Evolutionary conservation across 2,888 invertebrate genomes (phyloP).

Genomic region (Hydropsyche betteni): DNA sequence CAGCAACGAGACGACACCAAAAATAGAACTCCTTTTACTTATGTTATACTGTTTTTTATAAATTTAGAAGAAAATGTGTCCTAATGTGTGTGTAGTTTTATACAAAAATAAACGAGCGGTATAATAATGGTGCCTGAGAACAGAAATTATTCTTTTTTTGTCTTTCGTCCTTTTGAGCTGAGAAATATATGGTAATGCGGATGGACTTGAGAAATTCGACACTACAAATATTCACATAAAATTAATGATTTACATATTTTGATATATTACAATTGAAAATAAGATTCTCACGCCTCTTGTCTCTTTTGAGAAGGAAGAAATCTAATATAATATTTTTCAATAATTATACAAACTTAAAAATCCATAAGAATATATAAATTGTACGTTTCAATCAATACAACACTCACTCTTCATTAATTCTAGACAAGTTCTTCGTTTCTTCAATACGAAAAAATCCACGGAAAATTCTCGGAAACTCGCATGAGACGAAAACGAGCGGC

Average conservation of each 20-base stretch:
- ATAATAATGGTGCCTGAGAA: slow-evolving; percentile 5
- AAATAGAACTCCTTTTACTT: slow-evolving; percentile 2
- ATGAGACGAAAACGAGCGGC: slow-evolving; percentile 1
- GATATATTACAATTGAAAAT: too few species aligned
- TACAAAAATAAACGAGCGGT: background rate
- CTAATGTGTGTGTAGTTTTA: background rate
- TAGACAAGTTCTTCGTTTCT: background rate
- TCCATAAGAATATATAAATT: too few species aligned
- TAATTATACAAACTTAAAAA: too few species aligned
- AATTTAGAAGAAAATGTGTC: background rate
- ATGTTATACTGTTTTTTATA: background rate
- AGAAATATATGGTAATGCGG: slow-evolving; percentile 39
- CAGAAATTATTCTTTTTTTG: slow-evolving; percentile 42
- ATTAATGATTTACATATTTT: too few species aligned
- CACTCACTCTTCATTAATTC: slow-evolving; percentile 1
- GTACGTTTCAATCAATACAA: too few species aligned
- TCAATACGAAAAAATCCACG: slow-evolving; percentile 11
- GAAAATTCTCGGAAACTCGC: slow-evolving; percentile 1
- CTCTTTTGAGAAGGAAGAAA: too few species aligned
- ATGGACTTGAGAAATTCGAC: slow-evolving; percentile 15
- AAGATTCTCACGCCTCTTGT: too few species aligned
- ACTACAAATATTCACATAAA: slow-evolving; percentile 23
- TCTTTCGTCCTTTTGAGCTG: slow-evolving; percentile 31
- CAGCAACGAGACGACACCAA: slow-evolving; percentile 22
- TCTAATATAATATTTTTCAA: too few species aligned